These are phyloP conservation scores for Chironomus tentans DNA, from an alignment of 2,888 invertebrate genomes.

Conservation along the genomic window DNA sequence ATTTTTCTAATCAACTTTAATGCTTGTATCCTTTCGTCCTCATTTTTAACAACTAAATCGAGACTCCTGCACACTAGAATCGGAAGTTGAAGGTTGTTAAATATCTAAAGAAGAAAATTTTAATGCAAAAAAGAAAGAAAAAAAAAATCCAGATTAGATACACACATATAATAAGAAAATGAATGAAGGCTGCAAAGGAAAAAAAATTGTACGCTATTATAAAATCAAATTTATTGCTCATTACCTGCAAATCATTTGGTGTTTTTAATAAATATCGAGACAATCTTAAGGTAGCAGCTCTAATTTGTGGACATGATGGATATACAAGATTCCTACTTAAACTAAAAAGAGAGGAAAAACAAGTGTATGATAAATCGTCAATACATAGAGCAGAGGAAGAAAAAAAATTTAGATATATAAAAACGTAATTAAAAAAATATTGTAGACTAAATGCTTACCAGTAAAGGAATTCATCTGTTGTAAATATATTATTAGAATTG, in stretches of 20 bases:
- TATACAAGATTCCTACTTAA: constrained; percentile 73
- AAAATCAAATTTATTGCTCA: no score
- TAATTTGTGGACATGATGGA: constrained; percentile 70
- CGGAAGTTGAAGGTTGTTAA: constrained; percentile 75
- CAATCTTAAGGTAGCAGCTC: constrained; percentile 80
- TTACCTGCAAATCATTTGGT: constrained; percentile 59
- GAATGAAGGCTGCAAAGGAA: no score
- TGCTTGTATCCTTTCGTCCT: constrained; percentile 86
- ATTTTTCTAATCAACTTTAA: constrained; percentile 63
- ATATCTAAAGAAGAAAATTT: constrained; percentile 37
- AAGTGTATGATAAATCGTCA: not conserved
- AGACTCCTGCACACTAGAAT: constrained; percentile 75
- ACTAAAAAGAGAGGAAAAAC: constrained; percentile 46
- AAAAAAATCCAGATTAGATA: no score
- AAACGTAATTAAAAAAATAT: constrained; percentile 22
- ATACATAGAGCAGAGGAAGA: constrained; percentile 34
- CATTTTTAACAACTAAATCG: constrained; percentile 82
- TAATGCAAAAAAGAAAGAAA: no score
- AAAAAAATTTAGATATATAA: constrained; percentile 4
- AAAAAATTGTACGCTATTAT: no score
- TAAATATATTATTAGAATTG: constrained; percentile 47
- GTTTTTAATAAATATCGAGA: constrained; percentile 74
- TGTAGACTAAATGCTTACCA: constrained; percentile 50
- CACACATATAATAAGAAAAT: no score
- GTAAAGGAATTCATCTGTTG: constrained; percentile 68